phyloP scores from a whole-genome alignment of 2,113 vertebrate genomes.

The Centropus bengalensis region DNA sequence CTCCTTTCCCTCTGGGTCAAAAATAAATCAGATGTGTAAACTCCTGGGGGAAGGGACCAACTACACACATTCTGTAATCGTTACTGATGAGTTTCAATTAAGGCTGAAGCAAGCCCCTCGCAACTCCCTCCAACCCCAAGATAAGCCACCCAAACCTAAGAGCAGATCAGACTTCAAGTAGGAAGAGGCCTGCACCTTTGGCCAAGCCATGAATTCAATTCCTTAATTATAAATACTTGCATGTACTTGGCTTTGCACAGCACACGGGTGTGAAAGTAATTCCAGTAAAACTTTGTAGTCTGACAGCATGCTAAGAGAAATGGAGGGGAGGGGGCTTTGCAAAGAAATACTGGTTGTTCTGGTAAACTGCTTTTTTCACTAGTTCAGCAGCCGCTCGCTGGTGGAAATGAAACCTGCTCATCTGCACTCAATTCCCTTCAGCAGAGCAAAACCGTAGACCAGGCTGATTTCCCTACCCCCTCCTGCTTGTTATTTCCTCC shows the following conservation, averaged over 20 bases:
- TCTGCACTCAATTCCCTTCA: not conserved
- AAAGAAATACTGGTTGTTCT: not conserved
- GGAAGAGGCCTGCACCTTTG: not conserved
- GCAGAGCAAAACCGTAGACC: not conserved
- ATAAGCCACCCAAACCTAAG: not conserved
- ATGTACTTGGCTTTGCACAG: not conserved
- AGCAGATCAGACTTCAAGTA: not conserved
- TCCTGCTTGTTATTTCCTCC: not conserved
- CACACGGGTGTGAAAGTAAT: not conserved
- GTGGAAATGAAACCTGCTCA: not conserved
- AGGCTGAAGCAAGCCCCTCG: not conserved
- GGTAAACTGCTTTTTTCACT: not conserved
- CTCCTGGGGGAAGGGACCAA: not conserved
- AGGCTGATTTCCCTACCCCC: not conserved
- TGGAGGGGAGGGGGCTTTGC: not conserved
- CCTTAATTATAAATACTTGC: not conserved
- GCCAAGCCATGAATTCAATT: not conserved
- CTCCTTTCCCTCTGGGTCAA: not conserved
- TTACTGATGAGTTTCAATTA: not conserved
- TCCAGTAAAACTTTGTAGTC: not conserved
- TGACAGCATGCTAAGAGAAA: not conserved
- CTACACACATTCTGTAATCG: not conserved
- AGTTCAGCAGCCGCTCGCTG: not conserved
- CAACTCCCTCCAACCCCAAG: not conserved
- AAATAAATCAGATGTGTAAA: not conserved